Conservation (phyloP, 1,140 invertebrate species). For the Diorhabda elongata region DNA sequence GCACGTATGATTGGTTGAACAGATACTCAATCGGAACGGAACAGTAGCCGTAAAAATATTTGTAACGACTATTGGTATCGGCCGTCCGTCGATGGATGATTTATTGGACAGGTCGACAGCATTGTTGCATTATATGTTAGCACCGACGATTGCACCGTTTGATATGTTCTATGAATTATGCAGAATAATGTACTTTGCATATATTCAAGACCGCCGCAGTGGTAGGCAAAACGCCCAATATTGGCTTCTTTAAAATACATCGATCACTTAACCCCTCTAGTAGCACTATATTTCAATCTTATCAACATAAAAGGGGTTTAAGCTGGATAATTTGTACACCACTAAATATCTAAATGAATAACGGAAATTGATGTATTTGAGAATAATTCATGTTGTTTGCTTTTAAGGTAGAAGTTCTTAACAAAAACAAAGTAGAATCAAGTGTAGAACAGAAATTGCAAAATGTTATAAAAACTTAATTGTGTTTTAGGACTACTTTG, state of each 20-base stretch:
- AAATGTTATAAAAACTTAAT: no score
- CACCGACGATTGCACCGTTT: slow-evolving; percentile 25
- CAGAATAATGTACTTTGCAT: slow-evolving; percentile 24
- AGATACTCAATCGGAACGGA: slow-evolving; percentile 38
- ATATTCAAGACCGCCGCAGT: slow-evolving; percentile 10
- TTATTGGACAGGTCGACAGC: slow-evolving; percentile 33
- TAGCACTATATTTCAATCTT: no score
- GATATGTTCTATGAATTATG: slow-evolving; percentile 23
- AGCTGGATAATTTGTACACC: no score
- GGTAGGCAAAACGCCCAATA: slow-evolving; percentile 6
- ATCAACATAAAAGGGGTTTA: no score
- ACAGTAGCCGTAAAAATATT: slow-evolving; percentile 38
- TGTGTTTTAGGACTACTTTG: no score
- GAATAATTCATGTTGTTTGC: no score
- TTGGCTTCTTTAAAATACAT: slow-evolving; percentile 21
- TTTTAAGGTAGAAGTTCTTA: no score
- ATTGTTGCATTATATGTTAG: slow-evolving; percentile 37
- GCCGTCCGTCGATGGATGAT: slow-evolving; percentile 34
- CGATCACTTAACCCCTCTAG: slow-evolving; percentile 5
- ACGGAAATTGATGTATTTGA: no score
- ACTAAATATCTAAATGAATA: no score
- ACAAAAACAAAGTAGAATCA: no score
- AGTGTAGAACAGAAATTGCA: no score
- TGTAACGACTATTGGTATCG: slow-evolving; percentile 35
- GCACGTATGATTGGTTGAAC: slow-evolving; percentile 38